Evolutionary conservation across 1,140 invertebrate species (phyloP).

Genomic region (Zaprionus ghesquierei): DNA sequence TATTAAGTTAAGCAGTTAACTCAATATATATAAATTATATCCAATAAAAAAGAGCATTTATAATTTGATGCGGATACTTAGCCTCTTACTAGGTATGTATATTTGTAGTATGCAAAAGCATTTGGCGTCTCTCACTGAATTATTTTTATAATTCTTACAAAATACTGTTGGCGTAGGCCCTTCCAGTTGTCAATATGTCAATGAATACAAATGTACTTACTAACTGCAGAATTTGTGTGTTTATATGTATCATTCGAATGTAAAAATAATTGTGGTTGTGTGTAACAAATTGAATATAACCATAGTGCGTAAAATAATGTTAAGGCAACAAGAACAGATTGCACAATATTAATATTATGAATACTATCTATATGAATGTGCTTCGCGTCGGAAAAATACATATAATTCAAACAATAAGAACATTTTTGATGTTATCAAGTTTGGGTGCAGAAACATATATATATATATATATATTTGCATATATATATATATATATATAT

Average conservation of each 20-base stretch:
- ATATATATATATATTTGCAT: too few species aligned
- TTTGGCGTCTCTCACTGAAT: neutral
- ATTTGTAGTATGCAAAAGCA: neutral
- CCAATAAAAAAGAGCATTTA: neutral
- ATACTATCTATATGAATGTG: neutral
- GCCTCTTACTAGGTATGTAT: conserved; percentile 5
- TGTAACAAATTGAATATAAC: conserved; percentile 36
- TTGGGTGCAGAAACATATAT: too few species aligned
- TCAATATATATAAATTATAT: too few species aligned
- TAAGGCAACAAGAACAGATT: conserved; percentile 2
- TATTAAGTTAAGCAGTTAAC: neutral
- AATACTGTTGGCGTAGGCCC: too few species aligned
- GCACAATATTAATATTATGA: neutral
- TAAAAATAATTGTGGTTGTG: conserved; percentile 50
- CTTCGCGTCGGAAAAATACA: neutral
- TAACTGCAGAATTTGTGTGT: conserved; percentile 20
- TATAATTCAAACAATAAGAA: conserved; percentile 12
- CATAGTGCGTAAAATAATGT: conserved; percentile 40
- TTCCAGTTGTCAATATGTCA: conserved; percentile 1
- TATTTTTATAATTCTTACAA: too few species aligned
- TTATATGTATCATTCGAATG: conserved; percentile 5
- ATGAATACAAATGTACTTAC: neutral
- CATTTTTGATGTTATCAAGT: conserved; percentile 22
- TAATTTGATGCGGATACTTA: neutral
- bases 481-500: too few species aligned